Evolutionary conservation across 2,113 vertebrate species (phyloP).

Genomic region (Pantherophis guttatus): DNA sequence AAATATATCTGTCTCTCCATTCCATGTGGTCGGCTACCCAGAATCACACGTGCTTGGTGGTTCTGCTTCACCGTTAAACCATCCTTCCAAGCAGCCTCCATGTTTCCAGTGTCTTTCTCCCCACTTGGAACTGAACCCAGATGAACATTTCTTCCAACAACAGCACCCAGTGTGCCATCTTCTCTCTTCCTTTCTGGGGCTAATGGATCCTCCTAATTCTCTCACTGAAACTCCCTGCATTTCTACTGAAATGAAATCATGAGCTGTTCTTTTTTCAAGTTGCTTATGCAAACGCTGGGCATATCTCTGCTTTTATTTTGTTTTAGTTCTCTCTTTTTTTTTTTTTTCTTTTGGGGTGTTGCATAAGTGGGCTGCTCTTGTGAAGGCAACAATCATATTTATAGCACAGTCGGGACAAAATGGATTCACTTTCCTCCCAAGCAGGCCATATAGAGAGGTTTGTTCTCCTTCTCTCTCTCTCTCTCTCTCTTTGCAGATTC

Average conservation of each 20-base stretch:
- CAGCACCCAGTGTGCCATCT: not conserved
- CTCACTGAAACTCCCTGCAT: not conserved
- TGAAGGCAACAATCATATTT: not conserved
- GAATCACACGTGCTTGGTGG: no score
- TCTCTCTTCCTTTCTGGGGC: not conserved
- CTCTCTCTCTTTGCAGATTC: not conserved
- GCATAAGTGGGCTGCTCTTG: not conserved
- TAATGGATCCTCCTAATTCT: not conserved
- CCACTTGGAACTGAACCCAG: no score
- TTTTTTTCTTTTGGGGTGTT: not conserved
- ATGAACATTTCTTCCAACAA: no score
- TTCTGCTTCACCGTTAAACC: no score
- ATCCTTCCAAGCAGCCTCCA: no score
- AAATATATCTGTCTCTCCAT: no score
- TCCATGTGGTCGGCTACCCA: no score
- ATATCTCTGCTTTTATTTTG: not conserved
- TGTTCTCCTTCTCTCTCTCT: not conserved
- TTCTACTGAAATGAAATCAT: not conserved
- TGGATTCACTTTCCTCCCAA: not conserved
- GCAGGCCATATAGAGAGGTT: not conserved
- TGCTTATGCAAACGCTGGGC: not conserved
- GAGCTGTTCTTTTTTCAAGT: not conserved
- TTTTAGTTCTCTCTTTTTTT: not conserved
- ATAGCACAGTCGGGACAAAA: not conserved
- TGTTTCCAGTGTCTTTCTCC: no score